Percentiles rank a stretch among this genome's conserved stretches.
These are phyloP conservation scores for Helicoverpa armigera DNA, from an alignment of 1,140 invertebrate genomes.

Conservation along the genomic window DNA sequence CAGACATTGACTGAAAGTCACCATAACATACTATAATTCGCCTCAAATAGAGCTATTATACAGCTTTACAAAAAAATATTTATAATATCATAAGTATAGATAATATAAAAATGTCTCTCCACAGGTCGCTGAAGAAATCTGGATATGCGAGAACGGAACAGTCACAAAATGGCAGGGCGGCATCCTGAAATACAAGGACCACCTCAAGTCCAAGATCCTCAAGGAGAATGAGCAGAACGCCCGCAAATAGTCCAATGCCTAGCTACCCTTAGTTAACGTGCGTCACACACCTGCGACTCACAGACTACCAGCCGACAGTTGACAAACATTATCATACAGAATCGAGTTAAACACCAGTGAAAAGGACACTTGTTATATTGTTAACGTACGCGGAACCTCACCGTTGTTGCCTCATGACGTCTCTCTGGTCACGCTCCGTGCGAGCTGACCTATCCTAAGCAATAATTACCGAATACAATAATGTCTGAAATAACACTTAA, in stretches of 20 bases:
- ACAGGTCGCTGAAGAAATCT: constrained; percentile 99
- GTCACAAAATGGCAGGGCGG: constrained; percentile 99
- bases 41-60: no score
- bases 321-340: not conserved
- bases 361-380: constrained; percentile 3
- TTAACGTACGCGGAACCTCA: not conserved
- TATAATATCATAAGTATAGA: no score
- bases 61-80: no score
- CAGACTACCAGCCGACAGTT: constrained; percentile 8
- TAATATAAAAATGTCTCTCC: no score
- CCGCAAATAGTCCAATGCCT: constrained; percentile 73
- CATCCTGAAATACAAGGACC: constrained; percentile 98
- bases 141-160: constrained; percentile 98
- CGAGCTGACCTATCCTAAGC: not conserved
- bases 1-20: no score
- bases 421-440: not conserved
- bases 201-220: constrained; percentile 94
- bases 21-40: no score
- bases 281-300: constrained; percentile 26
- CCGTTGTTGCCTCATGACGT: not conserved
- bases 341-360: constrained; percentile 1
- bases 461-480: not conserved
- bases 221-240: constrained; percentile 88
- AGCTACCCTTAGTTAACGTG: constrained; percentile 37
- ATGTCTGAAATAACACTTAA: not conserved